phyloP scores from a whole-genome alignment of 2,888 invertebrate species.

The Machimus rusticus region DNA sequence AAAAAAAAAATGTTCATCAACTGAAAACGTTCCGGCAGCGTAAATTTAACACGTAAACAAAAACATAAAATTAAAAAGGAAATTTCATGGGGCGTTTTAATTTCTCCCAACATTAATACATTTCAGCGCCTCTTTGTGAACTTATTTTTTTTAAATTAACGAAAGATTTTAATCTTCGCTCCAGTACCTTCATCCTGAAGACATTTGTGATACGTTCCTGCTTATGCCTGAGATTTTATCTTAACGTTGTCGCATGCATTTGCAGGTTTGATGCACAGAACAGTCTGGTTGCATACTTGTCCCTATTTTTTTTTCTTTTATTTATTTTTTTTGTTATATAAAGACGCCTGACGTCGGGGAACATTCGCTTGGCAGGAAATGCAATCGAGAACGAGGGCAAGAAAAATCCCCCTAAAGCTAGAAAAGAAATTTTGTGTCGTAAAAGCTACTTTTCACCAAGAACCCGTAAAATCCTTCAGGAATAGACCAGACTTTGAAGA shows the following conservation, averaged over 20 bases:
- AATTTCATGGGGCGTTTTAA: neutral
- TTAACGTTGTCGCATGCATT: constrained; percentile 10
- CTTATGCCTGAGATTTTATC: neutral
- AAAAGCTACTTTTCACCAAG: constrained; percentile 46
- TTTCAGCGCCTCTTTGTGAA: constrained; percentile 9
- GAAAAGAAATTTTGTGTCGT: constrained; percentile 43
- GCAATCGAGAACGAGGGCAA: constrained; percentile 38
- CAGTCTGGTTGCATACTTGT: constrained; percentile 11
- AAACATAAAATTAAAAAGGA: neutral
- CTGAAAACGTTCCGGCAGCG: neutral
- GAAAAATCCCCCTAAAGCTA: neutral
- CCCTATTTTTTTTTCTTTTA: neutral
- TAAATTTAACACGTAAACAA: neutral
- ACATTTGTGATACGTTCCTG: constrained; percentile 13
- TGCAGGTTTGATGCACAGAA: neutral
- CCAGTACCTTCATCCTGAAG: constrained; percentile 36
- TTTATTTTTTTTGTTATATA: neutral
- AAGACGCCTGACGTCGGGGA: constrained; percentile 7
- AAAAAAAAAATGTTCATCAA: neutral
- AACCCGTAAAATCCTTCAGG: constrained; percentile 47
- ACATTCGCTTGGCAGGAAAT: constrained; percentile 18
- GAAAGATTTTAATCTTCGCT: constrained; percentile 39
- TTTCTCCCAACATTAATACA: constrained; percentile 7
- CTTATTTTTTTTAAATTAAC: constrained; percentile 11
- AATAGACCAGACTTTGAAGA: constrained; percentile 44